phyloP scores from a whole-genome alignment of 2,797 vertebrate genomes.

The Bryconaethiops microstoma region DNA sequence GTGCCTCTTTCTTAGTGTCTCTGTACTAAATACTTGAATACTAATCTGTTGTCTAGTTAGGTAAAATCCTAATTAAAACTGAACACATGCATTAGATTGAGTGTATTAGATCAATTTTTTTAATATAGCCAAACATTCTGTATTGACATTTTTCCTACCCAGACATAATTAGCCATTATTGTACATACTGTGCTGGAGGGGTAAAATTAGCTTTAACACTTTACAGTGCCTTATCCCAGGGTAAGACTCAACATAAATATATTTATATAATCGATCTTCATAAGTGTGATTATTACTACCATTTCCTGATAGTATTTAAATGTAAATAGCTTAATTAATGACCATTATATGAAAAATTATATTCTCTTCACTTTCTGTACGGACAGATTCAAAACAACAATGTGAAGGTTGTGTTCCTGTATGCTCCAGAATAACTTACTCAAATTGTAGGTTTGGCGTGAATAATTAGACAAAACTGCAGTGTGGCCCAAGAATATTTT shows the following conservation, averaged over 20 bases:
- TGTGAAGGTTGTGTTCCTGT: too few species aligned
- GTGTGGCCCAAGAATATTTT: too few species aligned
- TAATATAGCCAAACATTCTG: background rate
- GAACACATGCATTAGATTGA: background rate
- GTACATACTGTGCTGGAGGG: background rate
- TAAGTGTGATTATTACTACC: too few species aligned
- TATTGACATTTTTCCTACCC: background rate
- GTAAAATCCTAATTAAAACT: conserved; percentile 1
- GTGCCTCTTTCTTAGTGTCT: conserved; percentile 23
- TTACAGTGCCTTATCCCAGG: background rate
- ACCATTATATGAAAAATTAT: too few species aligned
- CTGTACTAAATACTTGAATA: conserved; percentile 9
- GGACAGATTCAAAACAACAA: too few species aligned
- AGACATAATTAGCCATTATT: background rate
- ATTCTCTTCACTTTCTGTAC: too few species aligned
- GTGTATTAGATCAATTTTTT: background rate
- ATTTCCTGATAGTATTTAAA: too few species aligned
- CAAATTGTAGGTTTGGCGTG: too few species aligned
- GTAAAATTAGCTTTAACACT: conserved; percentile 16
- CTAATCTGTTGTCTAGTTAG: conserved; percentile 20
- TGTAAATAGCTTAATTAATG: too few species aligned
- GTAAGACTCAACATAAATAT: background rate
- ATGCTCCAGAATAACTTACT: too few species aligned
- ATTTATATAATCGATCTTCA: background rate
- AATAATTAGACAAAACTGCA: too few species aligned